Percentiles rank a stretch among this genome's conserved stretches.
Evolutionary conservation across 2,888 invertebrate species (phyloP).

Genomic region (Hemicrepidius hirtus): DNA sequence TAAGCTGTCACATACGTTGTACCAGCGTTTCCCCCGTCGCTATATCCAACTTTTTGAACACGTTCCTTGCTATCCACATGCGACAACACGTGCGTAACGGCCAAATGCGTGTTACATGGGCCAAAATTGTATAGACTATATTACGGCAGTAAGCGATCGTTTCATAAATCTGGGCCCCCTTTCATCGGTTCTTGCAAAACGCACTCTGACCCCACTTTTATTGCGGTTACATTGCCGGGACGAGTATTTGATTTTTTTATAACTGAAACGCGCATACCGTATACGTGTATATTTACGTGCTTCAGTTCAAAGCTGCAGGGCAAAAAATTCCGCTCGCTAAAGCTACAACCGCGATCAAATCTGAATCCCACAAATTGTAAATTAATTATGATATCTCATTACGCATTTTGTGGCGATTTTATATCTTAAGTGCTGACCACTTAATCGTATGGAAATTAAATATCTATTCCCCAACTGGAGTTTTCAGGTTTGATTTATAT

Average conservation of each 20-base stretch:
- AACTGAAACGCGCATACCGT: background rate
- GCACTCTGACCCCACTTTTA: slow-evolving; percentile 35
- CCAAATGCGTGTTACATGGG: slow-evolving; percentile 33
- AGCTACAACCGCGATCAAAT: background rate
- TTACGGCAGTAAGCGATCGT: slow-evolving; percentile 32
- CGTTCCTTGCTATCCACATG: slow-evolving; percentile 37
- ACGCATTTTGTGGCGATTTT: too few relatives aligned
- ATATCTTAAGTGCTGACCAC: too few relatives aligned
- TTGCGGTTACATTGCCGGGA: slow-evolving; percentile 28
- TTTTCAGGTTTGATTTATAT: too few relatives aligned
- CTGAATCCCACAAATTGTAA: too few relatives aligned
- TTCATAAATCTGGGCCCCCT: slow-evolving; percentile 43
- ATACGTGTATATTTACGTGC: background rate
- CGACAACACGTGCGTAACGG: slow-evolving; percentile 48
- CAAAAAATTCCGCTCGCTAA: background rate
- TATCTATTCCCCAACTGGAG: too few relatives aligned
- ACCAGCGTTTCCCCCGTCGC: slow-evolving; percentile 43
- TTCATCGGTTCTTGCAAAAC: slow-evolving; percentile 34
- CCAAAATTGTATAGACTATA: slow-evolving; percentile 35
- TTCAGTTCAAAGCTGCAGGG: background rate
- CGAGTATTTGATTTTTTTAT: slow-evolving; percentile 31
- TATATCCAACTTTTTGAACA: slow-evolving; percentile 48
- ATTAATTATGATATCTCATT: too few relatives aligned
- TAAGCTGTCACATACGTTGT: slow-evolving; percentile 61
- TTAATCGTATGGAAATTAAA: too few relatives aligned